Evolutionary conservation across 2,797 vertebrate species (phyloP), one percentile per base, ranked within the genome.

Genomic region (Gallinago stenura): DNA sequence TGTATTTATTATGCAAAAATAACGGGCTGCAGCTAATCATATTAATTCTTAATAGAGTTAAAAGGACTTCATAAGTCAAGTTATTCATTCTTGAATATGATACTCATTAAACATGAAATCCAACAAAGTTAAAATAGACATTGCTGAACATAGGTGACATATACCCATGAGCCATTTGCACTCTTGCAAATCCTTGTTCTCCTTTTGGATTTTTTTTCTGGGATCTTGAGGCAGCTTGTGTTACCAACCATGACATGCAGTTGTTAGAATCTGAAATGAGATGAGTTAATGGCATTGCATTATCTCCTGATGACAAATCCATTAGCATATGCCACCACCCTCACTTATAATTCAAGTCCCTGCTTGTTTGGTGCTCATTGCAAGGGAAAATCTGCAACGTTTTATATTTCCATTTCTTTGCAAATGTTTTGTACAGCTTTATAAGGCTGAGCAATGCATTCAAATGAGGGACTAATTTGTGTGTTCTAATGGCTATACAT

Each of bases 211-310:
- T 92, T 8, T 64, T 93, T 88, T 88, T 72, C 68, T 91, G 58
- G 39, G 71, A 76, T 83, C 61, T 78, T 87, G 58, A 90, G 51
- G 83, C 68, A 83, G 46, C 48, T 81, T 76, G 20, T 90, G 35
- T 90, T 96, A 83, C 85, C 62, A 65, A 80, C 68, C 43, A 45
- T 83, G 84, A 85, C 83, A 56, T 82, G 61, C 65, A 75, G 73
- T 91, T 87, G 57, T 57, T 86, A 45, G 90, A 97, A 95, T 93
- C 82, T 90, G 81, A 88, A 87, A 93, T 94, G 60, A 70, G 92
- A 69, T 72, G 61, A 82, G 30, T 89, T 95, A 92, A 95, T 95
- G 87, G 51, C 88, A 41, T 93, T 96, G 79, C 66, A 89, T 84
- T 95, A 62, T 95, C 77, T 96, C 51, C 79, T 90, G 62, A 91